Evolutionary conservation across 2,113 vertebrate genomes (phyloP).

Genomic region (Etia nguti): DNA sequence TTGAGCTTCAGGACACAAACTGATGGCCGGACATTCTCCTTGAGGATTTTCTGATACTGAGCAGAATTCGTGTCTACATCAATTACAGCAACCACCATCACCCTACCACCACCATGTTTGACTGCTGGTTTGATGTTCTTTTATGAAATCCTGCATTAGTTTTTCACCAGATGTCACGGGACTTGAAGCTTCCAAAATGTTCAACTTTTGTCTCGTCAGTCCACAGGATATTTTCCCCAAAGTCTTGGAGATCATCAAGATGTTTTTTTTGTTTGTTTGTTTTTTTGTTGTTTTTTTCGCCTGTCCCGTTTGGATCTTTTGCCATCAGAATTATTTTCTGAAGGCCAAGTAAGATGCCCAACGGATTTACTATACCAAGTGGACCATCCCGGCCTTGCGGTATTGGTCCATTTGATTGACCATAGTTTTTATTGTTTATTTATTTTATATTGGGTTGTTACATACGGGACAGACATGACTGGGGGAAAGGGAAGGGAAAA

Average conservation of each 20-base stretch:
- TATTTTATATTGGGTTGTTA: too few species aligned
- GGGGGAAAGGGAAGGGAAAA: too few species aligned
- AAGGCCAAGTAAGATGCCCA: too few species aligned
- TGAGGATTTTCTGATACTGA: background rate
- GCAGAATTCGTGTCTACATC: background rate
- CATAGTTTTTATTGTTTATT: too few species aligned
- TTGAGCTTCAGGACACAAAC: background rate
- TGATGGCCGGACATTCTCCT: background rate
- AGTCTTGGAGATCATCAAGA: background rate
- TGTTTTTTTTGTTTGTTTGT: background rate
- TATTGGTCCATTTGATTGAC: too few species aligned
- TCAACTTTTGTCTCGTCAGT: background rate
- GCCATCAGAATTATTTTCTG: too few species aligned
- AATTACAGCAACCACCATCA: background rate
- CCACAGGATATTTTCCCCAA: background rate
- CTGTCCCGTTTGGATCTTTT: too few species aligned
- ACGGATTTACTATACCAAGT: too few species aligned
- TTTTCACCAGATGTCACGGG: background rate
- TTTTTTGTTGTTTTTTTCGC: too few species aligned
- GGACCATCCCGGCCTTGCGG: too few species aligned
- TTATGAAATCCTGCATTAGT: background rate
- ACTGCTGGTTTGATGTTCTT: background rate
- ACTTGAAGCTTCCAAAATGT: background rate
- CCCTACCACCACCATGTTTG: background rate
- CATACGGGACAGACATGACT: too few species aligned